Evolutionary conservation across 2,888 invertebrate species (phyloP), one percentile per base, ranked within the genome.

Genomic region (Melanophora roralis): DNA sequence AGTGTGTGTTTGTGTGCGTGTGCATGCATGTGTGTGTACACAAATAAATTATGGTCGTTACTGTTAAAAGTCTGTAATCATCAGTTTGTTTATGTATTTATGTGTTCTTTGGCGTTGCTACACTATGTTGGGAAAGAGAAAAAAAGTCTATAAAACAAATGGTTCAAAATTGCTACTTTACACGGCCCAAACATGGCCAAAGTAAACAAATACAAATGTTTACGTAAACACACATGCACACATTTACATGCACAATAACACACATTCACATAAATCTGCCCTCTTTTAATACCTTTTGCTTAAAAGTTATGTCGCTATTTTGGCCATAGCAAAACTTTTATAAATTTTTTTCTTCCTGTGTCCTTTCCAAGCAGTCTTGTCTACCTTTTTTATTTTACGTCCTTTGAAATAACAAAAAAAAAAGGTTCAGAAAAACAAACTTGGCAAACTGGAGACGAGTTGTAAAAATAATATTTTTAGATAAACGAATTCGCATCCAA

Each of bases 281-380:
- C 14, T 43, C 43, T 43, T 14, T 6, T 14, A n/a, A n/a, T n/a
- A n/a, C 16, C 14, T 45, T 12, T 16, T 53, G 14, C 32, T 60
- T 49, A 71, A 53, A 71, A 71, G 51, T 45, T 51, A 62, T 62
- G 60, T 34, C 55, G 64, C 23, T 47, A 36, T 73, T 64, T 55
- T 64, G 59, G 65, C 65, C 74, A 49, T 51, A 65, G 65, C 65
- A 43, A 51, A 40, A 59, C 74, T 38, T 55, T 34, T n/a, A 21
- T 36, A 19, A 34, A 11, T 36, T 36, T 36, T 49, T 7, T 6
- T 23, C n/a, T 49, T 0, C 0, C 49, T 9, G 3, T 23, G 21
- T 6, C 6, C 7, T 11, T n/a, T 12, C 0, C 0, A 0, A 1
- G 4, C 23, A 32, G 1, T 16, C 1, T 19, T n/a, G n/a, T 21